A percentile compares a stretch with the other conserved stretches of the same genome.
Evolutionary conservation across 2,797 vertebrate species (phyloP).

Genomic region (Gymnocypris eckloni): DNA sequence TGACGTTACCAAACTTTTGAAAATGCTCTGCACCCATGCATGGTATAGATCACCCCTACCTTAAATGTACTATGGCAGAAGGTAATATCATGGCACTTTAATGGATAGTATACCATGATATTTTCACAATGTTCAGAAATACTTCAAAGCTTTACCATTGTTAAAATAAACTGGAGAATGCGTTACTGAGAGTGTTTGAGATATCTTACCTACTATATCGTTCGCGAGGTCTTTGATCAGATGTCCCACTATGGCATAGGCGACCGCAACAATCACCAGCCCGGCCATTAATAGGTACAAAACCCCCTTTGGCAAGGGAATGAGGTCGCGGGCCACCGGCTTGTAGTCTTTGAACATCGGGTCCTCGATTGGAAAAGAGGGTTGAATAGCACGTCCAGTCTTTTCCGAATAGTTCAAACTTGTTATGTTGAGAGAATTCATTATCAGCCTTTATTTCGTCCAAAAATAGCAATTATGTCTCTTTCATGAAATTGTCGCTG

Average conservation of each 20-base stretch:
- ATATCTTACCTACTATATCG: conserved; percentile 79
- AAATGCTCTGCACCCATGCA: neutral
- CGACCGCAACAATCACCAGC: conserved; percentile 82
- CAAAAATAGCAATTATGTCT: neutral
- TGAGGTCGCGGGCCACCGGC: conserved; percentile 73
- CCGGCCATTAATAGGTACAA: conserved; percentile 85
- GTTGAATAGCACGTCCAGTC: conserved; percentile 63
- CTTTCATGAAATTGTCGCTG: neutral
- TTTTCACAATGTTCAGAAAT: neutral
- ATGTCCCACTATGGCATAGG: conserved; percentile 87
- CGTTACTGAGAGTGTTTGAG: neutral
- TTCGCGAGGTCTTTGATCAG: conserved; percentile 86
- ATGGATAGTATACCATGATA: neutral
- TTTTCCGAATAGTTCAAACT: conserved; percentile 63
- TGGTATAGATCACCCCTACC: neutral
- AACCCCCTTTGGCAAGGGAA: conserved; percentile 80
- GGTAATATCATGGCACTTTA: neutral
- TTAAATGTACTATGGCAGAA: neutral
- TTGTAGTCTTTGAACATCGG: conserved; percentile 80
- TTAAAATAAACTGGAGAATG: no score
- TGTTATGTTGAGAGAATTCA: conserved; percentile 70
- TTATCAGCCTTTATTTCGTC: conserved; percentile 42
- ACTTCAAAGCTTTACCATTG: no score
- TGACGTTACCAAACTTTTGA: neutral
- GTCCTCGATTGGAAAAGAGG: conserved; percentile 65